Conservation (phyloP, 2,797 vertebrate species). For the Pseudopleuronectes americanus region DNA sequence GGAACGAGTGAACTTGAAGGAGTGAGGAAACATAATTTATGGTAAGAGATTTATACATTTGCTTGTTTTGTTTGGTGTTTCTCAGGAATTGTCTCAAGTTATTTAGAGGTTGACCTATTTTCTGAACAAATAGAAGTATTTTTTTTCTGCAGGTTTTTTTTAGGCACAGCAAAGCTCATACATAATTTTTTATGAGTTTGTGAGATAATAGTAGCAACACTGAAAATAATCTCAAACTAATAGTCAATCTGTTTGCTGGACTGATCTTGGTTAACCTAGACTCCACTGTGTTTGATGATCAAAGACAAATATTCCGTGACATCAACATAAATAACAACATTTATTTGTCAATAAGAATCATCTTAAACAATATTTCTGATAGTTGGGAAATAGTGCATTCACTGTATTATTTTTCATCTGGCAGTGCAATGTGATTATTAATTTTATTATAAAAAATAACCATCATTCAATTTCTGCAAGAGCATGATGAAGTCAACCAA, state of each 20-base stretch:
- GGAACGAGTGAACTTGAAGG: background rate
- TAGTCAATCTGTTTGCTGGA: background rate
- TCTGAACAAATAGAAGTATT: background rate
- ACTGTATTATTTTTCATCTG: too few species aligned
- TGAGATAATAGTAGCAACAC: background rate
- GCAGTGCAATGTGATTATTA: too few species aligned
- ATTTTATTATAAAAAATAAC: too few species aligned
- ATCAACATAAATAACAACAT: background rate
- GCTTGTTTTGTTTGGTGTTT: background rate
- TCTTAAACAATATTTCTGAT: too few species aligned
- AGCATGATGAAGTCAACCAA: too few species aligned
- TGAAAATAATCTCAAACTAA: background rate
- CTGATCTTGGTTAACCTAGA: background rate
- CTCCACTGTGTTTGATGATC: background rate
- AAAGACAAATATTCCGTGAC: background rate
- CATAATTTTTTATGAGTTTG: background rate
- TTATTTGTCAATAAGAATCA: too few species aligned
- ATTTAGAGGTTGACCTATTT: conserved; percentile 21
- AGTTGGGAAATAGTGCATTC: too few species aligned
- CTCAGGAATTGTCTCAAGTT: background rate
- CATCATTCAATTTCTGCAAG: too few species aligned
- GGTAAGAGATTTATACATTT: conserved; percentile 17
- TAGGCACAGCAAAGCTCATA: background rate
- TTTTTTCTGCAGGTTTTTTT: background rate
- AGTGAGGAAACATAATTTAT: background rate